Evolutionary conservation across 2,113 vertebrate species (phyloP).

Genomic region (Pituophis catenifer): DNA sequence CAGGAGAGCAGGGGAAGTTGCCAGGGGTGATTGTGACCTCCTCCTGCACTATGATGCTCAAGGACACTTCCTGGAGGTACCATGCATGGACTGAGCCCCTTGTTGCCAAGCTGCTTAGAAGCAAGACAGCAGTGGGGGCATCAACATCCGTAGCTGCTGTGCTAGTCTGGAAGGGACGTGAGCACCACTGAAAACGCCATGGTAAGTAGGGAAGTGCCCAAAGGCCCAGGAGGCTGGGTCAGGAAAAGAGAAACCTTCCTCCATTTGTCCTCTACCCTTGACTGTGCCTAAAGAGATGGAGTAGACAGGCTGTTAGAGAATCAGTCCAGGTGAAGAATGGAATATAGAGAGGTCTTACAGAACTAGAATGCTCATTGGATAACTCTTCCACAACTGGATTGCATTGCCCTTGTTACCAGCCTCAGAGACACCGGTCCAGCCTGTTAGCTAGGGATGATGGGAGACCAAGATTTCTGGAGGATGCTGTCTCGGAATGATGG

Average conservation of each 20-base stretch:
- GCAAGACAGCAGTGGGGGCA: slow-evolving; percentile 48
- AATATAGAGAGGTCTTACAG: neutral
- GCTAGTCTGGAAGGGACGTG: slow-evolving; percentile 21
- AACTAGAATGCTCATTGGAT: neutral
- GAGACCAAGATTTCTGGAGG: neutral
- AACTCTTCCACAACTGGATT: neutral
- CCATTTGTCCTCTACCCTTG: neutral
- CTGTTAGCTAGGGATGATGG: neutral
- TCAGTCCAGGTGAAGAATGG: neutral
- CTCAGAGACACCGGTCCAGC: neutral
- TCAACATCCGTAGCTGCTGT: slow-evolving; percentile 49
- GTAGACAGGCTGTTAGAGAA: neutral
- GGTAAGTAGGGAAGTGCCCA: slow-evolving; percentile 1
- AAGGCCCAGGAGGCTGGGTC: neutral
- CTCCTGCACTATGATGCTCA: slow-evolving; percentile 42
- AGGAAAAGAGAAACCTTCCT: neutral
- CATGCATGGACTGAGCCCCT: slow-evolving; percentile 13
- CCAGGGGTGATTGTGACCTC: slow-evolving; percentile 52
- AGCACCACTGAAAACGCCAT: slow-evolving; percentile 5
- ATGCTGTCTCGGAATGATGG: neutral
- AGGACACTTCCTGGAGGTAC: neutral
- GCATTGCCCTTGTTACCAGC: neutral
- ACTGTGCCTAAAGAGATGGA: neutral
- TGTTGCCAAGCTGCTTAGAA: slow-evolving; percentile 4
- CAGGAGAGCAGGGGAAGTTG: neutral